A percentile compares a stretch with the other conserved stretches of the same genome.
These are phyloP conservation scores for Neria commutata DNA, from an alignment of 2,888 invertebrate species.

Conservation along the genomic window DNA sequence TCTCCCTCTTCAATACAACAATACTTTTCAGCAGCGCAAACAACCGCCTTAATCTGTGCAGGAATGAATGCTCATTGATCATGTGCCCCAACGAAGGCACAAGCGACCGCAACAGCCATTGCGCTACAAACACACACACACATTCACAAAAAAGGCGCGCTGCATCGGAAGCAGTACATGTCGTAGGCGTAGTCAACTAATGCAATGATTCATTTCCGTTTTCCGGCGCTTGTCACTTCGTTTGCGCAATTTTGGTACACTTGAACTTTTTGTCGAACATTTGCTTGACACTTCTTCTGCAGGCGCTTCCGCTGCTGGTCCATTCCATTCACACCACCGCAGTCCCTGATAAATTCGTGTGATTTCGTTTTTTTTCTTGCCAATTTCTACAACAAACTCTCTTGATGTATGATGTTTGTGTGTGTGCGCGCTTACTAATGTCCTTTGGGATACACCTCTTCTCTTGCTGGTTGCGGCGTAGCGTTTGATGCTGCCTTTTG, in stretches of 20 bases:
- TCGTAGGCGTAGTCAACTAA: constrained; percentile 54
- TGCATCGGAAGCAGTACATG: constrained; percentile 11
- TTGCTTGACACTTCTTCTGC: constrained; percentile 49
- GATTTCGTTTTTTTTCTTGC: constrained; percentile 57
- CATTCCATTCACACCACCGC: constrained; percentile 45
- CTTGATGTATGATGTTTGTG: too few species aligned
- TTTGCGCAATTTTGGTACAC: constrained; percentile 10
- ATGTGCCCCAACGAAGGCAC: too few species aligned
- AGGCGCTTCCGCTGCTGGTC: constrained; percentile 34
- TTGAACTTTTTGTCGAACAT: constrained; percentile 21
- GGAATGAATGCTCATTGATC: too few species aligned
- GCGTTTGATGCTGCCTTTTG: constrained; percentile 9
- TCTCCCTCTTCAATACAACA: too few species aligned
- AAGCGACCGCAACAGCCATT: too few species aligned
- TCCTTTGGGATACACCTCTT: constrained; percentile 45
- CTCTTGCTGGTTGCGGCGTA: constrained; percentile 10
- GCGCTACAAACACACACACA: too few species aligned
- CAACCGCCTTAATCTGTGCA: too few species aligned
- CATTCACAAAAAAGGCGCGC: too few species aligned
- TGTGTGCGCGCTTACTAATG: constrained; percentile 35
- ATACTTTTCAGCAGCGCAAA: too few species aligned
- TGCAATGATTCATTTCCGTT: constrained; percentile 60
- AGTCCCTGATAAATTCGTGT: constrained; percentile 55
- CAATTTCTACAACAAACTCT: constrained; percentile 47
- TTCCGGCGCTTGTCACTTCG: constrained; percentile 35